These are phyloP conservation scores for Netelia virgata DNA, from an alignment of 2,888 invertebrate species.

Conservation along the genomic window DNA sequence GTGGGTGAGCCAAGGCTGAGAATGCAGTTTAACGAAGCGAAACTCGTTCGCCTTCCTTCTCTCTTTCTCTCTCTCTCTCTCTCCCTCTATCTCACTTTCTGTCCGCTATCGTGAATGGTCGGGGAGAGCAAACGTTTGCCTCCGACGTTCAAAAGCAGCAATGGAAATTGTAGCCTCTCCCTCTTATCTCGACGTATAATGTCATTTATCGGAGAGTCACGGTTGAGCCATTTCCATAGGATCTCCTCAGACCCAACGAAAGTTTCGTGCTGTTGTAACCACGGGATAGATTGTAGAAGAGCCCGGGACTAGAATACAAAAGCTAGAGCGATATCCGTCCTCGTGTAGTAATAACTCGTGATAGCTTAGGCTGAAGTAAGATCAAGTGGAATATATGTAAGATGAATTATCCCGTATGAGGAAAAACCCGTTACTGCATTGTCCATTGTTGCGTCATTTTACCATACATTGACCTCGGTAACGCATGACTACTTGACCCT, in stretches of 20 bases:
- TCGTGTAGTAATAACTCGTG: constrained; percentile 15
- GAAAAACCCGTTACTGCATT: not conserved
- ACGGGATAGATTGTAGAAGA: constrained; percentile 37
- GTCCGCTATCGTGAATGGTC: constrained; percentile 23
- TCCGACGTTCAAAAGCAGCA: constrained; percentile 37
- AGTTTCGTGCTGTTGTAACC: constrained; percentile 16
- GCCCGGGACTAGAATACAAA: not conserved
- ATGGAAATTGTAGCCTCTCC: constrained; percentile 25
- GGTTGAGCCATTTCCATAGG: constrained; percentile 54
- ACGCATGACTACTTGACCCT: too few species aligned
- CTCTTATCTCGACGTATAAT: constrained; percentile 45
- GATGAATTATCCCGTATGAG: not conserved
- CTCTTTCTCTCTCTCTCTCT: too few species aligned
- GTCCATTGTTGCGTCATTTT: not conserved
- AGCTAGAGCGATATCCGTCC: constrained; percentile 26
- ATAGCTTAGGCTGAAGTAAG: not conserved
- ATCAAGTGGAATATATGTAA: too few species aligned
- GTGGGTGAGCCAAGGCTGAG: constrained; percentile 11
- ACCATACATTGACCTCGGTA: too few species aligned
- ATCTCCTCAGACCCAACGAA: constrained; percentile 28
- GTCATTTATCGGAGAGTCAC: constrained; percentile 59
- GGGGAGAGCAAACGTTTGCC: constrained; percentile 59
- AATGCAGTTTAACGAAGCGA: constrained; percentile 56
- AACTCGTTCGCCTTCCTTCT: constrained; percentile 20
- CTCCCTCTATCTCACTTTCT: too few species aligned